Evolutionary conservation across 2,888 invertebrate genomes (phyloP), one percentile per base, ranked within the genome.

Genomic region (Shargacucullia verbasci): DNA sequence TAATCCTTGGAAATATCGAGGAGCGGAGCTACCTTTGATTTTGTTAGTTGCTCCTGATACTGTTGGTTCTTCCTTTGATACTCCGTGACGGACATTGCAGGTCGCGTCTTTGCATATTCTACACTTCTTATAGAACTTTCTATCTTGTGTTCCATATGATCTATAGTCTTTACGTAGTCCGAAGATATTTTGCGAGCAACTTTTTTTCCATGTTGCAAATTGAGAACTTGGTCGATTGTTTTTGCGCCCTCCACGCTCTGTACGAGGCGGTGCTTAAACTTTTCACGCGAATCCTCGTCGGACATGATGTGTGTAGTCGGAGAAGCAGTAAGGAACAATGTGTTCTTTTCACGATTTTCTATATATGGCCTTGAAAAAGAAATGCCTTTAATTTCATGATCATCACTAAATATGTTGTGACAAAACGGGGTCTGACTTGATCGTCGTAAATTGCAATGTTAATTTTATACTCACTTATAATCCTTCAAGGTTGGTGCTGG

Each of bases 101-200:
- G 92, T 37, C 92, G 82, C 1, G 63, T 79, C 66, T 81, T 89
- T 0, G 89, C 85, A 56, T 75, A 90, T 56, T 92, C 90, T 4
- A 89, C 67, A 63, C 81, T 87, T 33, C 90, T 66, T 12, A 92
- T 75, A 0, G 91, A 88, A 41, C 59, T 81, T 20, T 83, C 79
- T 1, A 46, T 29, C 37, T 60, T 81, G 2, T 82, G 77, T 50
- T 86, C 81, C 2, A 86, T 81, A 50, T 83, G 79, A 29, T 86
- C 85, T 15, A 91, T 85, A 1, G 89, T 88, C 56, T 83, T 88
- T 0, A 89, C 88, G 59, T 91, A 91, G 58, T 92, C 91, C 0
- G 89, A 85, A 1, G 92, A 92, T 64, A 91, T 85, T 71, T 90
- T 91, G 9, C 89, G 80, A 0, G 78, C 78, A 0, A 85, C 57